Conservation (phyloP, 2,113 vertebrate genomes). For the Pelecanus crispus region DNA sequence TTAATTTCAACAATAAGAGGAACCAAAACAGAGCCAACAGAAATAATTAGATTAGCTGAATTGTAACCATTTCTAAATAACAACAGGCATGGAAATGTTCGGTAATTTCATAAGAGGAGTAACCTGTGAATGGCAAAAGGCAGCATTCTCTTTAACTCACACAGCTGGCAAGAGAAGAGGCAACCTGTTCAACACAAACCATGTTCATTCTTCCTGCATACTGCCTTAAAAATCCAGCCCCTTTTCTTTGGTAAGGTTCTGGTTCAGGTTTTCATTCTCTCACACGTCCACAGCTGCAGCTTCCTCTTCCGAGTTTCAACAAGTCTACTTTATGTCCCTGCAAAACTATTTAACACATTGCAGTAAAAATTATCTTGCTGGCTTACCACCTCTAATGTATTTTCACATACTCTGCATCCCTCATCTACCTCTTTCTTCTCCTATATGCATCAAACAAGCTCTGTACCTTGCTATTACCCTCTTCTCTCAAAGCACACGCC, state of each 20-base stretch:
- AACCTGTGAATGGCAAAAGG: neutral
- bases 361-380: neutral
- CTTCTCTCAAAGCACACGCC: neutral
- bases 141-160: neutral
- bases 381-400: neutral
- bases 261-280: neutral
- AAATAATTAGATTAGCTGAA: slow-evolving; percentile 9
- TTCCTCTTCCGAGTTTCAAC: neutral
- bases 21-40: neutral
- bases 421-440: neutral
- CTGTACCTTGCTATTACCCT: neutral
- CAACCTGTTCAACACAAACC: neutral
- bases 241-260: neutral
- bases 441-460: neutral
- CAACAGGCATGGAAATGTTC: neutral
- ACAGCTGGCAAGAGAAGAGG: neutral
- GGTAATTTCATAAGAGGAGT: neutral
- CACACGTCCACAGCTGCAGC: neutral
- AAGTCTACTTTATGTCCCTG: neutral
- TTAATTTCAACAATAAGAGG: neutral
- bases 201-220: neutral
- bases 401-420: neutral
- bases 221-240: neutral
- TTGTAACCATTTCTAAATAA: slow-evolving; percentile 1
- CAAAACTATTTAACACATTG: neutral